Evolutionary conservation across 2,888 invertebrate genomes (phyloP).

Genomic region (Pterostichus niger): DNA sequence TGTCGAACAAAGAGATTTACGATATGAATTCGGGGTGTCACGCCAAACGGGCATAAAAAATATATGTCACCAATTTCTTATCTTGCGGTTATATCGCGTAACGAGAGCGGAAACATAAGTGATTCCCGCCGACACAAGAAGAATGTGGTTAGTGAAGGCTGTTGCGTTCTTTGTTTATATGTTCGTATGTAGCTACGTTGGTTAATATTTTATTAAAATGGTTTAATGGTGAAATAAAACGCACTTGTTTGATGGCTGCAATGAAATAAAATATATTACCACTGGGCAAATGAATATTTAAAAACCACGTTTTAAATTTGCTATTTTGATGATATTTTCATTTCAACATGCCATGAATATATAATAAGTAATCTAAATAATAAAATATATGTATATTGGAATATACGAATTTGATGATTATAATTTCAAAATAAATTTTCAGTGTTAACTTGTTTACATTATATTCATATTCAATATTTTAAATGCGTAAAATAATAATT

Average conservation of each 20-base stretch:
- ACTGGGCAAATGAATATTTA: slow-evolving; percentile 59
- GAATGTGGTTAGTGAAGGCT: neutral
- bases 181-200: slow-evolving; percentile 13
- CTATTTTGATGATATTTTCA: slow-evolving; percentile 63
- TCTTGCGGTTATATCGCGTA: slow-evolving; percentile 55
- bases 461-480: slow-evolving; percentile 47
- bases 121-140: neutral
- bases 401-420: slow-evolving; percentile 53
- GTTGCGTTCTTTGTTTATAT: neutral
- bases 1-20: slow-evolving; percentile 67
- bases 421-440: slow-evolving; percentile 54
- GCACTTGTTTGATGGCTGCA: slow-evolving; percentile 40
- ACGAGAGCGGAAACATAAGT: slow-evolving; percentile 55
- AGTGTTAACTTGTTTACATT: slow-evolving; percentile 55
- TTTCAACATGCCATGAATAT: slow-evolving; percentile 59
- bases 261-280: slow-evolving; percentile 63
- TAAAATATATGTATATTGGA: slow-evolving; percentile 61
- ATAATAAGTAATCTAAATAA: slow-evolving; percentile 63
- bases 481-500: slow-evolving; percentile 36
- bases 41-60: slow-evolving; percentile 66
- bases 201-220: slow-evolving; percentile 58
- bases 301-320: slow-evolving; percentile 56
- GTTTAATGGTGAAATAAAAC: slow-evolving; percentile 54
- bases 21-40: slow-evolving; percentile 66
- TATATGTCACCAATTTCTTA: slow-evolving; percentile 66